Evolutionary conservation across 2,113 vertebrate genomes (phyloP).

Genomic region (Hymenochirus boettgeri): DNA sequence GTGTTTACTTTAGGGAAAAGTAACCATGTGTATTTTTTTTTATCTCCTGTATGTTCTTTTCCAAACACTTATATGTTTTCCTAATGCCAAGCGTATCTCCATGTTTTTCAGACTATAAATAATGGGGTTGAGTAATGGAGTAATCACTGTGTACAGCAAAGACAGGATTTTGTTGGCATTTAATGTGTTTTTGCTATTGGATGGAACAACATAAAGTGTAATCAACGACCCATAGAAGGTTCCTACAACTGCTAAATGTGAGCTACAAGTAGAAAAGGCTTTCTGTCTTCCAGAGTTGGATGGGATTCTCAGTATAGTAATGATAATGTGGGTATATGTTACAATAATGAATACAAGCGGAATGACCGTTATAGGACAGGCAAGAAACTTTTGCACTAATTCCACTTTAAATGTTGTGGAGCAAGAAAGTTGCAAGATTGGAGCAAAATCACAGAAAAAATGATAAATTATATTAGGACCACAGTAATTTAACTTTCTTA

Average conservation of each 20-base stretch:
- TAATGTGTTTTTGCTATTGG: neutral
- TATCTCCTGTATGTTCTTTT: no score
- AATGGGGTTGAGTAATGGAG: no score
- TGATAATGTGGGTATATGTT: neutral
- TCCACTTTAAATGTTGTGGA: neutral
- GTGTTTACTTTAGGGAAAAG: no score
- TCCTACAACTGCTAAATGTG: constrained; percentile 1
- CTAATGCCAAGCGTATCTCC: no score
- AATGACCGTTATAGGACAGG: neutral
- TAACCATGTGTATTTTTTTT: no score
- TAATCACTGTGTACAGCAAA: no score
- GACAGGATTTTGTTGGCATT: no score
- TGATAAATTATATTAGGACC: neutral
- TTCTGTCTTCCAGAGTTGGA: neutral
- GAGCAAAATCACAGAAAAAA: constrained; percentile 13
- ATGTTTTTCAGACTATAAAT: no score
- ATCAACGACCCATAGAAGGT: constrained; percentile 3
- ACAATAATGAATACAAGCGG: constrained; percentile 7
- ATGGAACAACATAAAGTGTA: neutral
- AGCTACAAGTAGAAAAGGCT: no score
- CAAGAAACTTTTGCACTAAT: neutral
- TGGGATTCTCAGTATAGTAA: constrained; percentile 7
- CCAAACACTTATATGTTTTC: no score
- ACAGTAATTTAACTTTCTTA: constrained; percentile 9
- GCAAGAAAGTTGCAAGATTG: constrained; percentile 3